Evolutionary conservation across 2,888 invertebrate genomes (phyloP).

Genomic region (Salpingus planirostris): DNA sequence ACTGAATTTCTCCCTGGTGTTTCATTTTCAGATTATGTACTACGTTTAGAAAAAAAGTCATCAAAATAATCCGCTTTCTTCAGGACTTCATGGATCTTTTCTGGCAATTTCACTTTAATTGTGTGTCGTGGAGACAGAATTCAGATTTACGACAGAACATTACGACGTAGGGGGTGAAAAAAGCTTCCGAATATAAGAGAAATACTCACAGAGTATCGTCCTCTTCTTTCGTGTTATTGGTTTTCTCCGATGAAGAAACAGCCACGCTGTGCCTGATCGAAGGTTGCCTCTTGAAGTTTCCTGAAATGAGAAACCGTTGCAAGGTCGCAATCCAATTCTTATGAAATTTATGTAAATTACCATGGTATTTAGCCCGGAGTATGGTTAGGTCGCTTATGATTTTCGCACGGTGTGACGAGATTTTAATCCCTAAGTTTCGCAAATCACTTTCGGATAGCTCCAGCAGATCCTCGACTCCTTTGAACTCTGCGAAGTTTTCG

Average conservation of each 20-base stretch:
- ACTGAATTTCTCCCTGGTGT: too few species aligned
- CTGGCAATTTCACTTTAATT: too few species aligned
- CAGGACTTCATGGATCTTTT: too few species aligned
- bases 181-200: too few species aligned
- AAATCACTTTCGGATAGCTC: constrained; percentile 50
- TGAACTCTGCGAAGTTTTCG: constrained; percentile 42
- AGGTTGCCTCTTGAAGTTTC: constrained; percentile 24
- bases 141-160: too few species aligned
- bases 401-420: constrained; percentile 53
- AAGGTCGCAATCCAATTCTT: constrained; percentile 2
- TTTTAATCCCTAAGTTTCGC: constrained; percentile 51
- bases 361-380: constrained; percentile 52
- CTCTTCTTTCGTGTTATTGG: constrained; percentile 30
- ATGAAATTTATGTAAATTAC: constrained; percentile 30
- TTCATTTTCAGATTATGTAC: too few species aligned
- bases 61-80: too few species aligned
- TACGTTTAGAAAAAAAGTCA: too few species aligned
- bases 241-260: constrained; percentile 39
- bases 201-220: constrained; percentile 30
- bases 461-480: constrained; percentile 52
- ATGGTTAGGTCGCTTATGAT: constrained; percentile 57
- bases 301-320: constrained; percentile 18
- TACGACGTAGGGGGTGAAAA: too few species aligned
- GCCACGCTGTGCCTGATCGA: constrained; percentile 43
- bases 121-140: too few species aligned